Conservation (phyloP, 2,888 invertebrate genomes). For the Phaonia tiefii region DNA sequence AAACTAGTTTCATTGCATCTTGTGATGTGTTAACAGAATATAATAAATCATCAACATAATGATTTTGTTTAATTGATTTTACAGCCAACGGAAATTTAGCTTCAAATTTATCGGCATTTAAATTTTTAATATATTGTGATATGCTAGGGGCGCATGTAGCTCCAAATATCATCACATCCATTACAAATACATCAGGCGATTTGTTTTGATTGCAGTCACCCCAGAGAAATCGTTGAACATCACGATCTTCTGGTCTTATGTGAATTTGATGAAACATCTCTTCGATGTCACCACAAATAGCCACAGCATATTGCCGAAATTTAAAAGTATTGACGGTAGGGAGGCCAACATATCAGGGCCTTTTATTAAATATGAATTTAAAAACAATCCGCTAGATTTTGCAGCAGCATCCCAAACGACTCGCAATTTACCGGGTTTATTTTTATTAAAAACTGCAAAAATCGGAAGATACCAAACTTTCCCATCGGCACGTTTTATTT, state of each 20-base stretch:
- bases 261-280: conserved; percentile 42
- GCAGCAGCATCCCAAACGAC: too few species aligned
- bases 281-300: conserved; percentile 42
- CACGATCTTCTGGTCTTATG: conserved; percentile 31
- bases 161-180: conserved; percentile 54
- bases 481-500: background rate
- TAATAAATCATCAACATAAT: conserved; percentile 55
- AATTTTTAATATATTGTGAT: conserved; percentile 27
- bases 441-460: too few species aligned
- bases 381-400: too few species aligned
- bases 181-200: conserved; percentile 32
- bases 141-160: conserved; percentile 49
- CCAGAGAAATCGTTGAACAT: conserved; percentile 48
- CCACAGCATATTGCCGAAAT: conserved; percentile 40
- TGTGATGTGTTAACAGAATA: conserved; percentile 41
- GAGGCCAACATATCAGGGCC: conserved; percentile 38
- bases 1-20: conserved; percentile 36
- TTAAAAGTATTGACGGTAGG: conserved; percentile 40
- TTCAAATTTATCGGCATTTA: conserved; percentile 28
- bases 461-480: too few species aligned
- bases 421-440: too few species aligned
- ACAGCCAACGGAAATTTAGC: conserved; percentile 8
- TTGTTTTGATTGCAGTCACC: conserved; percentile 9
- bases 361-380: conserved; percentile 69
- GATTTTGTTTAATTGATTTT: conserved; percentile 36